Evolutionary conservation across 2,797 vertebrate genomes (phyloP).

Genomic region (Myotis daubentonii): DNA sequence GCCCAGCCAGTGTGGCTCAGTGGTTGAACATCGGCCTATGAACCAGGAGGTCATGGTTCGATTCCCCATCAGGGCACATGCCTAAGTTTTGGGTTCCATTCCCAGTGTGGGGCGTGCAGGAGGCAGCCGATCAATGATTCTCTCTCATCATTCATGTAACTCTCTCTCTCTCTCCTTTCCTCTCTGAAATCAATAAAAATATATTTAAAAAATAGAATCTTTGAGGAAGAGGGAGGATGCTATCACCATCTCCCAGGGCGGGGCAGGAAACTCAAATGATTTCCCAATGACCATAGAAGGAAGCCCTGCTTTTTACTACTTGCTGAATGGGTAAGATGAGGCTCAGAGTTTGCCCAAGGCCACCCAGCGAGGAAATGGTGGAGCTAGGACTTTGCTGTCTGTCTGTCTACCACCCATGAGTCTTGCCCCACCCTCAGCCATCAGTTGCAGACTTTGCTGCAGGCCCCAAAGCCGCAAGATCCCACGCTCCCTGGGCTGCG

Average conservation of each 20-base stretch:
- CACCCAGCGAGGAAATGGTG: neutral
- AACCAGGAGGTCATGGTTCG: no score
- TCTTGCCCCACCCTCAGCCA: neutral
- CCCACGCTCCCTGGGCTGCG: neutral
- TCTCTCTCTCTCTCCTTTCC: no score
- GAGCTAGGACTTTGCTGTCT: neutral
- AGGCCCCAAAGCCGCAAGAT: neutral
- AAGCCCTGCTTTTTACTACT: neutral
- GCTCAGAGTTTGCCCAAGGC: neutral
- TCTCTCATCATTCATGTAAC: no score
- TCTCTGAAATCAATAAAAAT: no score
- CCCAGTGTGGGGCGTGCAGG: no score
- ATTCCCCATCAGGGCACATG: no score
- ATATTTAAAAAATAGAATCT: neutral
- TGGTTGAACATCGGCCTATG: no score
- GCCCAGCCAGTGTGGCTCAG: no score
- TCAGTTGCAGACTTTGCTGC: neutral
- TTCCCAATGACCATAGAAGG: neutral
- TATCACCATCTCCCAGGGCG: neutral
- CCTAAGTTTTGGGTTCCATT: no score
- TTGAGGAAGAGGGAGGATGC: neutral
- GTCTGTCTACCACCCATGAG: neutral
- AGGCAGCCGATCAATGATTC: no score
- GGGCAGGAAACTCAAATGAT: neutral
- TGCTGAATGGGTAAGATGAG: neutral